Conservation (phyloP, 2,113 vertebrate species). For the Rallus limicola region DNA sequence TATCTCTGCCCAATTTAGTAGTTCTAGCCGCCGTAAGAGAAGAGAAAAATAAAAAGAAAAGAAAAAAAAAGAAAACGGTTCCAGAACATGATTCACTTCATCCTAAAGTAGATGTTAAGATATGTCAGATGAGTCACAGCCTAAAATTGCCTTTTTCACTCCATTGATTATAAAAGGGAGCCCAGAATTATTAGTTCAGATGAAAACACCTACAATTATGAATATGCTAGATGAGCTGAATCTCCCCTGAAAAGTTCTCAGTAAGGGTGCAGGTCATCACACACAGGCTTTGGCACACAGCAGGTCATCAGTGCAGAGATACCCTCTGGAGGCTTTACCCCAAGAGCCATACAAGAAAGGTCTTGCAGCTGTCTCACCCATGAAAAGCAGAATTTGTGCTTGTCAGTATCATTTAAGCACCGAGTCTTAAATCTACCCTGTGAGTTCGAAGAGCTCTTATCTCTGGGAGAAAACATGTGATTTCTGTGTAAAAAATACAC, state of each 20-base stretch:
- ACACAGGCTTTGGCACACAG: background rate
- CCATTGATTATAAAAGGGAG: constrained; percentile 22
- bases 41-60: background rate
- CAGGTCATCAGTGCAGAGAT: background rate
- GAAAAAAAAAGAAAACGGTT: background rate
- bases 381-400: background rate
- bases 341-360: background rate
- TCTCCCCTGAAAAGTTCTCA: background rate
- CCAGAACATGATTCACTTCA: constrained; percentile 21
- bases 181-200: background rate
- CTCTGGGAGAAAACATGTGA: background rate
- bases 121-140: constrained; percentile 33
- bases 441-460: background rate
- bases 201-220: constrained; percentile 29
- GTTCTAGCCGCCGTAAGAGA: background rate
- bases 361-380: background rate
- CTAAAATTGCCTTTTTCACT: constrained; percentile 39
- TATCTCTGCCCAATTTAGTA: background rate
- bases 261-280: background rate
- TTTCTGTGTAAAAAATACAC: background rate
- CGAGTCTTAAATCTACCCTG: background rate
- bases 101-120: constrained; percentile 36
- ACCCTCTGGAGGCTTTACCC: background rate
- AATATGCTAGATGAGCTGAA: background rate
- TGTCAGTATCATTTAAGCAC: background rate